Evolutionary conservation across 1,140 invertebrate genomes (phyloP).

Genomic region (Stenopsyche tienmushanensis): DNA sequence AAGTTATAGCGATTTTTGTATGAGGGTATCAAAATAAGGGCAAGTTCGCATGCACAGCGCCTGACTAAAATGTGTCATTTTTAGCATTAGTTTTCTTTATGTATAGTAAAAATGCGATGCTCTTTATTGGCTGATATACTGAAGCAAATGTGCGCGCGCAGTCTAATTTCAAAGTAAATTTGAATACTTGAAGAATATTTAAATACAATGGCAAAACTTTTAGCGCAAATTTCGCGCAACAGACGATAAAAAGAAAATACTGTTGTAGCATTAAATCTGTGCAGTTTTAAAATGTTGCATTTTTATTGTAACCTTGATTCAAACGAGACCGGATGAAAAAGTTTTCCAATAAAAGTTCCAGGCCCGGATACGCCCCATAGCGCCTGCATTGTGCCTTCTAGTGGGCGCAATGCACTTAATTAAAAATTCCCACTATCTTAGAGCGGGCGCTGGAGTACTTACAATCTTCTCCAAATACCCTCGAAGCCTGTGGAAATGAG

Average conservation of each 20-base stretch:
- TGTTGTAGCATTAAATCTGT: background rate
- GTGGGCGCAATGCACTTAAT: slow-evolving; percentile 19
- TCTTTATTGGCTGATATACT: no score
- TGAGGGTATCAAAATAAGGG: no score
- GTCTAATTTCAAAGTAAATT: no score
- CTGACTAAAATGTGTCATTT: no score
- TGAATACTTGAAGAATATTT: no score
- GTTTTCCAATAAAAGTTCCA: background rate
- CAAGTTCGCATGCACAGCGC: no score
- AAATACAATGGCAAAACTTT: no score
- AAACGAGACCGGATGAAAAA: background rate
- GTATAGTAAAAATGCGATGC: no score
- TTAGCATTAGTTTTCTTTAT: no score
- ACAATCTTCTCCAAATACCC: background rate
- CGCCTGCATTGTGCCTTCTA: background rate
- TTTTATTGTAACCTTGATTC: background rate
- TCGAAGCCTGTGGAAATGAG: slow-evolving; percentile 3
- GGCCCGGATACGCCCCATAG: background rate
- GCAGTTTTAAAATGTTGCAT: background rate
- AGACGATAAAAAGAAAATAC: background rate
- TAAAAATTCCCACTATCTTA: slow-evolving; percentile 23
- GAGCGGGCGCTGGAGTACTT: background rate
- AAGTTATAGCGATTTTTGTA: no score
- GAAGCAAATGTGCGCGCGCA: no score
- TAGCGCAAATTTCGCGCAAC: background rate